These are phyloP conservation scores for Orthosia gothica DNA, from an alignment of 2,888 invertebrate species.

Conservation along the genomic window DNA sequence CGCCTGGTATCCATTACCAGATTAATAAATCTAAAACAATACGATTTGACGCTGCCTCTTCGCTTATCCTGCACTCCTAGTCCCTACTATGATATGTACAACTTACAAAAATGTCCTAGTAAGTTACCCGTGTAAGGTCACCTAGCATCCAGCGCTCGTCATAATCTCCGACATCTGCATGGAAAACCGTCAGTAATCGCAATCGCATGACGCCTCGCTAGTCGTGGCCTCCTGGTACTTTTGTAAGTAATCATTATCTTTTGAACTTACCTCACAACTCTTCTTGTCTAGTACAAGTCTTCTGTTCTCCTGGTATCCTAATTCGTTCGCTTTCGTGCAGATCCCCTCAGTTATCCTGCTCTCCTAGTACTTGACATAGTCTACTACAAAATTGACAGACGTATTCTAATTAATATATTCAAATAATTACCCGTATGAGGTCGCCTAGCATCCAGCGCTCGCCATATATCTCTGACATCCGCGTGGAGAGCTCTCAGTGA, in stretches of 20 bases:
- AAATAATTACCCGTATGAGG: conserved; percentile 72
- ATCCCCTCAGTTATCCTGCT: too few species aligned
- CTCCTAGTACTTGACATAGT: too few species aligned
- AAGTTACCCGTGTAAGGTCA: conserved; percentile 58
- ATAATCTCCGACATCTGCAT: conserved; percentile 82
- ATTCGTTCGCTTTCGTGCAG: too few species aligned
- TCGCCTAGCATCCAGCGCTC: conserved; percentile 77
- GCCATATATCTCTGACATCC: conserved; percentile 82
- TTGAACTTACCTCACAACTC: too few species aligned
- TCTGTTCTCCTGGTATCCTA: too few species aligned
- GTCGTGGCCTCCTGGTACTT: conserved; percentile 78
- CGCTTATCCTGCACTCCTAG: neutral
- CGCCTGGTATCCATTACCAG: too few species aligned
- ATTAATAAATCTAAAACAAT: too few species aligned
- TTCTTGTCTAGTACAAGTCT: too few species aligned
- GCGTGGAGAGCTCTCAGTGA: conserved; percentile 80
- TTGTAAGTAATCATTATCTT: too few species aligned
- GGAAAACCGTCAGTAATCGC: conserved; percentile 78
- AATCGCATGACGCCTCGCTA: conserved; percentile 83
- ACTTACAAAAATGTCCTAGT: too few species aligned
- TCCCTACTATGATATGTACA: neutral
- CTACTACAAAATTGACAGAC: too few species aligned
- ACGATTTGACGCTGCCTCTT: neutral
- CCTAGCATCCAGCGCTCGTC: conserved; percentile 80
- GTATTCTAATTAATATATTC: neutral